These are phyloP conservation scores for Anguilla megastoma DNA, from an alignment of 2,797 vertebrate species.

Conservation along the genomic window DNA sequence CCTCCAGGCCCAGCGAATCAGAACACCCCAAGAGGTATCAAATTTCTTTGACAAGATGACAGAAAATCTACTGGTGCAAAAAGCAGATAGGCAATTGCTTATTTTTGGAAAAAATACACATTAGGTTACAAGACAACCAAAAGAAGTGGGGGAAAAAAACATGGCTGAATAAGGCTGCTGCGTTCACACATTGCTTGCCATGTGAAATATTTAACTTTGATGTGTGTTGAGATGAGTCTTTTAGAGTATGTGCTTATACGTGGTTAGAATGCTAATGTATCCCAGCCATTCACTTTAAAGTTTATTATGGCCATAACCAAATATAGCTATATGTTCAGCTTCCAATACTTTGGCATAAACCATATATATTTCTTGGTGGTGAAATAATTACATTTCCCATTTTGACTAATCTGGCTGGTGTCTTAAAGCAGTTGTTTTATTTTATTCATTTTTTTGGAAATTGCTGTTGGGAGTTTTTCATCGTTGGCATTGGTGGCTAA, in stretches of 20 bases:
- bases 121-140: not conserved
- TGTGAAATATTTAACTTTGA: not conserved
- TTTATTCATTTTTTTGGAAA: not conserved
- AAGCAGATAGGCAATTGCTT: not conserved
- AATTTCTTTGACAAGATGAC: slow-evolving; percentile 16
- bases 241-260: not conserved
- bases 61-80: slow-evolving; percentile 9
- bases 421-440: not conserved
- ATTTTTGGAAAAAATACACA: not conserved
- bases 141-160: not conserved
- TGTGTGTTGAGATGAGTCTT: not conserved
- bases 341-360: not conserved
- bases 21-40: not conserved
- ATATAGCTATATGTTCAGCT: not conserved
- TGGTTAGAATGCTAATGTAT: not conserved
- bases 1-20: slow-evolving; percentile 1
- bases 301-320: not conserved
- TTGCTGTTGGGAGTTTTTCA: not conserved
- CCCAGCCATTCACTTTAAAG: not conserved
- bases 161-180: not conserved
- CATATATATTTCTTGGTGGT: not conserved
- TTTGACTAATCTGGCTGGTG: not conserved
- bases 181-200: not conserved
- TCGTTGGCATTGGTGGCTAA: not conserved
- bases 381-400: not conserved